These are phyloP conservation scores for Microcebus griseorufus DNA, from an alignment of 2,113 vertebrate species.

Conservation along the genomic window DNA sequence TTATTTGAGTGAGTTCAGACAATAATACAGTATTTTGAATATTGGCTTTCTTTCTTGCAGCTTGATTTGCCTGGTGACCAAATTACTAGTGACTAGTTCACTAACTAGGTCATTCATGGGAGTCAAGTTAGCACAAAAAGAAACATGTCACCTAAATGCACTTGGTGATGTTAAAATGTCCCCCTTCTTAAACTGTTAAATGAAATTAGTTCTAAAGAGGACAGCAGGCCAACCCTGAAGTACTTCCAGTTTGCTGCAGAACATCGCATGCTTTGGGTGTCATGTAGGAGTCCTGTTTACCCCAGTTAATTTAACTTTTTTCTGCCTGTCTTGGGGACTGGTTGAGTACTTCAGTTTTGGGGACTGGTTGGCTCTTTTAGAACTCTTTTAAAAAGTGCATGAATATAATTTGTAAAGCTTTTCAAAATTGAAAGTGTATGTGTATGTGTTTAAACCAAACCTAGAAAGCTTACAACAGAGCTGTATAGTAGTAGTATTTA, in stretches of 20 bases:
- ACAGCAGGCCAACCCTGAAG: neutral
- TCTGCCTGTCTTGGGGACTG: neutral
- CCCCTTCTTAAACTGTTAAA: too few species aligned
- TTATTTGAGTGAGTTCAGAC: conserved; percentile 10
- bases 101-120: neutral
- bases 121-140: neutral
- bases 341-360: neutral
- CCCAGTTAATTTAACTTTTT: neutral
- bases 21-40: conserved; percentile 3
- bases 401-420: neutral
- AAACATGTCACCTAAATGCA: neutral
- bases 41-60: neutral
- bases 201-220: neutral
- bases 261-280: neutral
- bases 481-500: too few species aligned
- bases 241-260: neutral
- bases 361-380: neutral
- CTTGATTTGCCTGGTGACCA: neutral
- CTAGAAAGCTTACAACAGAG: too few species aligned
- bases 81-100: neutral
- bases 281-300: neutral
- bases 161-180: too few species aligned
- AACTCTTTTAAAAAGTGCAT: neutral
- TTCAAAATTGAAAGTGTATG: too few species aligned
- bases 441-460: too few species aligned